Evolutionary conservation across 2,113 vertebrate species (phyloP).

Genomic region (Perca fluviatilis): DNA sequence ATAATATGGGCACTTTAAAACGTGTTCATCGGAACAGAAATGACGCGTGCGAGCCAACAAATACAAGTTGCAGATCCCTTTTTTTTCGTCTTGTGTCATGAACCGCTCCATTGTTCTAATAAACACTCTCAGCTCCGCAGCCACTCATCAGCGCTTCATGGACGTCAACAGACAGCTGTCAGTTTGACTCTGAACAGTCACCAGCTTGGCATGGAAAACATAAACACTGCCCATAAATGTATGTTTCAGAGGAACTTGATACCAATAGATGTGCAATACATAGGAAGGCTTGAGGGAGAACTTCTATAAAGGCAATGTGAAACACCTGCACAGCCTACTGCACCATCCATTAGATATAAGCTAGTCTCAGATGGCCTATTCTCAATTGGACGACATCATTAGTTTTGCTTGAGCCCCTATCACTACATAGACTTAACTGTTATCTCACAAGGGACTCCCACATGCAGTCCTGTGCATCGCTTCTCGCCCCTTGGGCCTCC

Average conservation of each 20-base stretch:
- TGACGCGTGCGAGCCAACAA: slow-evolving; percentile 4
- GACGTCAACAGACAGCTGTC: slow-evolving; percentile 52
- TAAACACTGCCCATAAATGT: slow-evolving; percentile 21
- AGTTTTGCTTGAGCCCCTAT: slow-evolving; percentile 76
- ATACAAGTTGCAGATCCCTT: slow-evolving; percentile 14
- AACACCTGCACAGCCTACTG: slow-evolving; percentile 68
- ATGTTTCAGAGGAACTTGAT: slow-evolving; percentile 26
- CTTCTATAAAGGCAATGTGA: slow-evolving; percentile 49
- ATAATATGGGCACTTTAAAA: too few species aligned
- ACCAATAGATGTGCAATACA: slow-evolving; percentile 41
- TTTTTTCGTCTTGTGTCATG: slow-evolving; percentile 21
- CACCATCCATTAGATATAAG: slow-evolving; percentile 65
- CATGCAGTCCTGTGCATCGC: slow-evolving; percentile 36
- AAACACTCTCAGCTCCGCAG: slow-evolving; percentile 41
- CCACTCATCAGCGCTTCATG: slow-evolving; percentile 39
- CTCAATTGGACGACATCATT: slow-evolving; percentile 77
- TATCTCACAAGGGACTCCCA: slow-evolving; percentile 70
- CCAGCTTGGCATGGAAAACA: slow-evolving; percentile 24
- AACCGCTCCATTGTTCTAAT: slow-evolving; percentile 52
- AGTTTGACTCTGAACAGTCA: slow-evolving; percentile 60
- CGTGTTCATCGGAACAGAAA: slow-evolving; percentile 31
- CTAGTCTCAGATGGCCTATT: slow-evolving; percentile 72
- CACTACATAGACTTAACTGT: slow-evolving; percentile 67
- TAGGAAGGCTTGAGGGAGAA: slow-evolving; percentile 52
- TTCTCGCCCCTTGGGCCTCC: slow-evolving; percentile 16